phyloP scores from a whole-genome alignment of 2,888 invertebrate species.

The Tenthredo livida region DNA sequence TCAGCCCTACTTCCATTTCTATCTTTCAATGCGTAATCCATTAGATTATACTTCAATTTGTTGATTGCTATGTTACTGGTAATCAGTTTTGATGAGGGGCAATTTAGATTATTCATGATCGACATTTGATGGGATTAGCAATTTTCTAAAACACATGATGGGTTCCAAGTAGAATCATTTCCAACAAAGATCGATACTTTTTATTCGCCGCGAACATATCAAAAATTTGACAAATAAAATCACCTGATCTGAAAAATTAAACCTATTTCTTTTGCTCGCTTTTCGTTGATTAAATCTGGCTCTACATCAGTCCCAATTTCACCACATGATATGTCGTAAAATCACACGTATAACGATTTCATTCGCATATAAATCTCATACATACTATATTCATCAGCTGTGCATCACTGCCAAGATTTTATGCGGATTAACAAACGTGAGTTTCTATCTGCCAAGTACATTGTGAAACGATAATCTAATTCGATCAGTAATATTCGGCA shows the following conservation, averaged over 20 bases:
- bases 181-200: not conserved
- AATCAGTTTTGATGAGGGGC: not conserved
- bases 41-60: constrained; percentile 9
- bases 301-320: not conserved
- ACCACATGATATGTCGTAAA: not conserved
- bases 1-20: not conserved
- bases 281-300: not conserved
- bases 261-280: not conserved
- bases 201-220: not conserved
- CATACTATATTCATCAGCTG: constrained; percentile 23
- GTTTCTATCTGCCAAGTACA: constrained; percentile 33
- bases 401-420: constrained; percentile 5
- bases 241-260: not conserved
- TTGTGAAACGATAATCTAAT: constrained; percentile 38
- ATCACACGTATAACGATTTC: not conserved
- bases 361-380: constrained; percentile 6
- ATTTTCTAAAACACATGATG: not conserved
- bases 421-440: constrained; percentile 8
- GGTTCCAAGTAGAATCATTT: not conserved
- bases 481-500: constrained; percentile 28
- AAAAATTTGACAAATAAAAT: not conserved
- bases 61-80: not conserved
- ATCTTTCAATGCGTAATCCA: constrained; percentile 12
- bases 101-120: not conserved
- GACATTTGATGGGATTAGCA: not conserved